Evolutionary conservation across 1,140 invertebrate species (phyloP).

Genomic region (Druon quercuslanigerum): DNA sequence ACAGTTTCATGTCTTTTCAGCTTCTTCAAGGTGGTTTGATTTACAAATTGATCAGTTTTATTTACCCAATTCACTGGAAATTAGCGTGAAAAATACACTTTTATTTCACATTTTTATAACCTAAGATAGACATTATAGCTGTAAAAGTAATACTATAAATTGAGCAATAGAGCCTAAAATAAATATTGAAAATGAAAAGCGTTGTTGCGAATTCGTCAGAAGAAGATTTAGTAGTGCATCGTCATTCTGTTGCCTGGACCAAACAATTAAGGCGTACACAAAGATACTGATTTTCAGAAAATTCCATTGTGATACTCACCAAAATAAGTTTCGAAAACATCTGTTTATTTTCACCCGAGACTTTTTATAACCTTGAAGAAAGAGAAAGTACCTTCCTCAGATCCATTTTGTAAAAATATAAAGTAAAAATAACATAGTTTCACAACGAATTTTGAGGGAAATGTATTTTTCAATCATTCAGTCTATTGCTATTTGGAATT

Average conservation of each 20-base stretch:
- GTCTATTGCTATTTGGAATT: too few relatives aligned
- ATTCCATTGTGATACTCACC: neutral
- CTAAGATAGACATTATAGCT: too few relatives aligned
- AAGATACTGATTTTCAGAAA: neutral
- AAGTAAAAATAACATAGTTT: too few relatives aligned
- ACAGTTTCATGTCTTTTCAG: neutral
- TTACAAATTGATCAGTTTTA: neutral
- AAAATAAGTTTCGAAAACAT: neutral
- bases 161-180: neutral
- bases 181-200: neutral
- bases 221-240: neutral
- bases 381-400: too few relatives aligned
- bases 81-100: too few relatives aligned
- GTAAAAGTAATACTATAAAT: neutral
- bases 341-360: neutral
- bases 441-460: too few relatives aligned
- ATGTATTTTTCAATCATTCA: too few relatives aligned
- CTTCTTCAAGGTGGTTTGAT: slow-evolving; percentile 4
- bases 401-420: too few relatives aligned
- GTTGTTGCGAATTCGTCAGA: neutral
- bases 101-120: too few relatives aligned
- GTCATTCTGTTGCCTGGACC: neutral
- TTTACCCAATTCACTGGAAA: neutral
- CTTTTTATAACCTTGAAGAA: too few relatives aligned
- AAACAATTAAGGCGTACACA: neutral